Base-by-base conservation (phyloP, 1,140 invertebrate genomes). In the Heliconius himera region DNA sequence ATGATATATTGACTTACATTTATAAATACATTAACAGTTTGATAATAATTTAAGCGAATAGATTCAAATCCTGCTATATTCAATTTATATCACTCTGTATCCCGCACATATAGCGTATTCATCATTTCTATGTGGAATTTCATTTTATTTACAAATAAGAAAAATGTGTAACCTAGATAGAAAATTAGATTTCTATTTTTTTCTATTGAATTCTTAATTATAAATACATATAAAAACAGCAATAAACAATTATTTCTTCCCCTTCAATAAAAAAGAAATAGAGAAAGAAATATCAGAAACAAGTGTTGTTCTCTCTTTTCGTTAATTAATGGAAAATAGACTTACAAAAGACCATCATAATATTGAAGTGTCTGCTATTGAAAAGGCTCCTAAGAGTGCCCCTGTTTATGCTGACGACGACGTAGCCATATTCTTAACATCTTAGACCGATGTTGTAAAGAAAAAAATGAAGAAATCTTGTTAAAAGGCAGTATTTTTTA, bases 291-390 rank as follows among this genome's bases (percentile, higher is more conserved):
- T 29, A 3, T 29, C 29, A 29, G 29, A 4, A 66, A 29, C 60
- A 66, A 29, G 13, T 29, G 3, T 29, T 66, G 3, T 66, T 66
- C 60, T 20, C 54, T 20, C 49, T 51, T 51, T 20, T 22, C n/a
- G 60, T 66, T 66, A 66, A 66, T 66, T 66, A 66, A 66, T 66
- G 60, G 13, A 5, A 16, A 66, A 66, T 66, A 56, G 54, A 56
- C 20, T 11, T n/a, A 66, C 29, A 11, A 66, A 29, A 29, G 60
- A 29, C 56, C 26, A 66, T 16, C 60, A 26, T 66, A 5, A 29
- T 13, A 26, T 16, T 66, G 60, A 66, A 66, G 60, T 66, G 26
- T 66, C 13, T 29, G 60, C 13, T 66, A 66, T 29, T 66, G 22
- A 66, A 66, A 66, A 66, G 60, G 26, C 26, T 29, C 26, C 26